These are phyloP conservation scores for Megatriorchis doriae DNA, from an alignment of 2,113 vertebrate species.

Conservation along the genomic window DNA sequence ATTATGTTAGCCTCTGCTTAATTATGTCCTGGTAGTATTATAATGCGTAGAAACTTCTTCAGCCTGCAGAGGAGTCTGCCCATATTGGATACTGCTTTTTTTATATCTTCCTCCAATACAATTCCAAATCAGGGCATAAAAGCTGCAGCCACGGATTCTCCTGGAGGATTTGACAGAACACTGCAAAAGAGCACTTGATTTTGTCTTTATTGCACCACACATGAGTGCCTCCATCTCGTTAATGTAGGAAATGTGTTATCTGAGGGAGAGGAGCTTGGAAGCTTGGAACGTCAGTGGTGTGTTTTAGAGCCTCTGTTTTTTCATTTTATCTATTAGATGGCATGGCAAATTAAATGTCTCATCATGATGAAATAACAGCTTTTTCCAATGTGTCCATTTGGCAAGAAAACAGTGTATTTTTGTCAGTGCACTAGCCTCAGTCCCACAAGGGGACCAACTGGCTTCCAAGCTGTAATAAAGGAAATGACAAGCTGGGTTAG, in stretches of 20 bases:
- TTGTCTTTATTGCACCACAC: slow-evolving; percentile 50
- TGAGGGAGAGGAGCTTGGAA: neutral
- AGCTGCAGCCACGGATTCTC: neutral
- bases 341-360: slow-evolving; percentile 40
- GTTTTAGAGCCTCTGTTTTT: slow-evolving; percentile 11
- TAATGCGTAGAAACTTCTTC: neutral
- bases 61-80: neutral
- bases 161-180: slow-evolving; percentile 16
- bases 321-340: slow-evolving; percentile 26
- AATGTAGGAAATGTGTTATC: slow-evolving; percentile 53
- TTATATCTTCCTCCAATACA: neutral
- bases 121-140: neutral
- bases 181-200: slow-evolving; percentile 11
- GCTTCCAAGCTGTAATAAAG: neutral
- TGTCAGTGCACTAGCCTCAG: neutral
- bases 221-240: slow-evolving; percentile 48
- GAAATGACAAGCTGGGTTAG: neutral
- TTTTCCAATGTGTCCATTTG: slow-evolving; percentile 34
- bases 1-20: neutral
- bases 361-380: slow-evolving; percentile 7
- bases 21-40: neutral
- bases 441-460: neutral
- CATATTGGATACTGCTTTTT: neutral
- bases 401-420: slow-evolving; percentile 6
- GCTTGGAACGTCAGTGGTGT: neutral